phyloP scores from a whole-genome alignment of 2,113 vertebrate species.

The Rhegmatorhina hoffmannsi region DNA sequence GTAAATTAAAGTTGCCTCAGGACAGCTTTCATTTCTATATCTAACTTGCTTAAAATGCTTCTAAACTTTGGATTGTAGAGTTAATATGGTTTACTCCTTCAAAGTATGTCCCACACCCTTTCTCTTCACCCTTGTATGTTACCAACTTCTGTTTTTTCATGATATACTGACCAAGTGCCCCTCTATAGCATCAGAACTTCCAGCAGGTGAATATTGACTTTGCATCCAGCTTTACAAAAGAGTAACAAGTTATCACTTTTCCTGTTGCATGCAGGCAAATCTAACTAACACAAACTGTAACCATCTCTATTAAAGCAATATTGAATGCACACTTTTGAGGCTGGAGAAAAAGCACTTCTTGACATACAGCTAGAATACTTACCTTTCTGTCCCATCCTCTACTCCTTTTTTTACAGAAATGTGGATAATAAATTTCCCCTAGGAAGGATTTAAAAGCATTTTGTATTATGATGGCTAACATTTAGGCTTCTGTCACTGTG shows the following conservation, averaged over 20 bases:
- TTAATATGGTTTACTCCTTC: not conserved
- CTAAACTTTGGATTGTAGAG: not conserved
- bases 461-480: slow-evolving; percentile 48
- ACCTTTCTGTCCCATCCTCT: not conserved
- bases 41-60: slow-evolving; percentile 42
- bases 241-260: not conserved
- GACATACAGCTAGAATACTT: slow-evolving; percentile 58
- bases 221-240: not conserved
- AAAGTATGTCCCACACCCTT: not conserved
- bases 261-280: slow-evolving; percentile 14
- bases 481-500: slow-evolving; percentile 32
- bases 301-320: slow-evolving; percentile 51
- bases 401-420: slow-evolving; percentile 66
- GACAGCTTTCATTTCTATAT: slow-evolving; percentile 31
- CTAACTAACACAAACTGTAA: slow-evolving; percentile 12
- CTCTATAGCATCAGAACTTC: not conserved
- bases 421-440: slow-evolving; percentile 54
- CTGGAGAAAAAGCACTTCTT: slow-evolving; percentile 61
- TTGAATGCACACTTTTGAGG: slow-evolving; percentile 12
- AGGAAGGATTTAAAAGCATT: slow-evolving; percentile 68
- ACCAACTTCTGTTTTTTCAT: not conserved
- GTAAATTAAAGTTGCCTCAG: not conserved
- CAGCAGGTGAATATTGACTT: not conserved
- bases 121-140: not conserved
- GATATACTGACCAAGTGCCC: not conserved